Percentiles rank a stretch among this genome's conserved stretches.
Evolutionary conservation across 2,888 invertebrate genomes (phyloP).

Genomic region (Hydriomena furcata): DNA sequence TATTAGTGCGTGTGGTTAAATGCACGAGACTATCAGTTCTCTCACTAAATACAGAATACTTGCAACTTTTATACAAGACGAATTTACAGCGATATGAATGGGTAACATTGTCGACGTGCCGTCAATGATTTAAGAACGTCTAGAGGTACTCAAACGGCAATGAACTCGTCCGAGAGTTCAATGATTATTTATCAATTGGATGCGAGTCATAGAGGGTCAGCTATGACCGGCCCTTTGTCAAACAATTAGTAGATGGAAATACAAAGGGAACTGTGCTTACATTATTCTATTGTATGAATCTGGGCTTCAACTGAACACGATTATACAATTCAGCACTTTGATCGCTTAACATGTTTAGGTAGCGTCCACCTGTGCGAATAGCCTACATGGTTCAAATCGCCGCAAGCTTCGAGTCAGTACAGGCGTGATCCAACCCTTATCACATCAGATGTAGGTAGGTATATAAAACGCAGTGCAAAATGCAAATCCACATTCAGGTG

Average conservation of each 20-base stretch:
- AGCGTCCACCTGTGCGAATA: no score
- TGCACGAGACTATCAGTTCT: background rate
- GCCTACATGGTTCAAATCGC: no score
- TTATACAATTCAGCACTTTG: no score
- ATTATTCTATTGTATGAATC: no score
- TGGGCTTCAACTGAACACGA: no score
- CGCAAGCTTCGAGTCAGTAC: no score
- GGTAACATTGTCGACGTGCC: constrained; percentile 5
- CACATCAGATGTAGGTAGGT: no score
- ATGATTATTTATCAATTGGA: constrained; percentile 47
- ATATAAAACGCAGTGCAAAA: constrained; percentile 2
- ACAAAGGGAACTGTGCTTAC: background rate
- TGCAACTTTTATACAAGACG: background rate
- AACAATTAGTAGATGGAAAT: constrained; percentile 17
- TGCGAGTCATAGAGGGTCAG: constrained; percentile 57
- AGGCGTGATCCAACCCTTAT: background rate
- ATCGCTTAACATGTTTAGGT: no score
- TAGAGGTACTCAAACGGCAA: constrained; percentile 43
- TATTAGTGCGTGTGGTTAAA: constrained; percentile 8
- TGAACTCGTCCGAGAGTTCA: constrained; percentile 48
- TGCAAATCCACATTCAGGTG: background rate
- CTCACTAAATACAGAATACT: constrained; percentile 16
- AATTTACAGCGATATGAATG: constrained; percentile 1
- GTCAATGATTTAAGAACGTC: constrained; percentile 26
- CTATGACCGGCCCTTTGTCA: constrained; percentile 47